Conservation (phyloP, 2,888 invertebrate species). For the Rhamphomyia laevipes region DNA sequence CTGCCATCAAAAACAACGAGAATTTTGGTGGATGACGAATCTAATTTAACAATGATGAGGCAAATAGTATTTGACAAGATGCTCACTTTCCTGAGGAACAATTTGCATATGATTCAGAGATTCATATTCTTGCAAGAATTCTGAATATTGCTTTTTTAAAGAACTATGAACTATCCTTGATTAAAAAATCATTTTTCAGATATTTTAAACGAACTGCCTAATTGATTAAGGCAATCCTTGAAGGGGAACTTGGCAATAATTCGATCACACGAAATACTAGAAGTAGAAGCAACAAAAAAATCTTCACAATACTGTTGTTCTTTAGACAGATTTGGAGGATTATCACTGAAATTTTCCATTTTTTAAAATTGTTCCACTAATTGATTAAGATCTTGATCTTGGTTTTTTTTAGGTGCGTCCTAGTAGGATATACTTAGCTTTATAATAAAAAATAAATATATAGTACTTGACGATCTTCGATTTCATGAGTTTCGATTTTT, state of each 20-base stretch:
- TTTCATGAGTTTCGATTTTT: too few species aligned
- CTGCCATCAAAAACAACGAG: background rate
- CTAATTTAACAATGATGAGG: constrained; percentile 2
- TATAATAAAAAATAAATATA: too few species aligned
- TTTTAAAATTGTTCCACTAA: background rate
- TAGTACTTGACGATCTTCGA: too few species aligned
- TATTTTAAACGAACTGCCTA: background rate
- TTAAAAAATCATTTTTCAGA: background rate
- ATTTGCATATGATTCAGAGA: too few species aligned
- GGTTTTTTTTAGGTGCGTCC: too few species aligned
- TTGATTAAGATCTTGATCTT: background rate
- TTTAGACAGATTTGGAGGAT: background rate
- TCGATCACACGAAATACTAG: background rate
- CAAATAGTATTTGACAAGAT: background rate
- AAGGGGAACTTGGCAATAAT: background rate
- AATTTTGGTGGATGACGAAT: constrained; percentile 1
- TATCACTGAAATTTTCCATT: background rate
- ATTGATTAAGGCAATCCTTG: background rate
- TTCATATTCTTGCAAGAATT: constrained; percentile 11
- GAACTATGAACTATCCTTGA: background rate
- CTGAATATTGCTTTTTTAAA: background rate
- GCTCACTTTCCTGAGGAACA: too few species aligned
- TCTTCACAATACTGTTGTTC: background rate
- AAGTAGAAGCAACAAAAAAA: background rate
- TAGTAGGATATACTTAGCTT: too few species aligned